A percentile compares a stretch with the other conserved stretches of the same genome.
Evolutionary conservation across 2,113 vertebrate species (phyloP).

Genomic region (Cisticola juncidis): DNA sequence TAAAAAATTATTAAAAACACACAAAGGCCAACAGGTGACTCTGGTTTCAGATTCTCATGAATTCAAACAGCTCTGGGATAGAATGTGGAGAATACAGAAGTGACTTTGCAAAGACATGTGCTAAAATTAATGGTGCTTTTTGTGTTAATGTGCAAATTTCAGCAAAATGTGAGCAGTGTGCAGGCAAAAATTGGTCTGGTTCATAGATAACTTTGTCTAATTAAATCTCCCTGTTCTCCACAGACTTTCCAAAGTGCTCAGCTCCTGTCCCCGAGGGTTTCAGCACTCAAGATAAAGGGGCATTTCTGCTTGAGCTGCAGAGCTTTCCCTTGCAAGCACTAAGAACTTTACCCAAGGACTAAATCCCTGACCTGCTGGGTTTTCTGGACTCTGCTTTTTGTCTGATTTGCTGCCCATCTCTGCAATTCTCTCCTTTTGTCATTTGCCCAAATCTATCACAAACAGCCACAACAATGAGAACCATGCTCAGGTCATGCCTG

Average conservation of each 20-base stretch:
- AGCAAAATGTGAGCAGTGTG: not conserved
- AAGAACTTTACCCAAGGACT: not conserved
- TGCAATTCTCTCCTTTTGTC: not conserved
- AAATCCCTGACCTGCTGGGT: not conserved
- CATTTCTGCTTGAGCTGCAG: not conserved
- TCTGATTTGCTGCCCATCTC: not conserved
- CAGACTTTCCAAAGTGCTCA: not conserved
- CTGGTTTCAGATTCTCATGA: not conserved
- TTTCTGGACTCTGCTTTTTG: not conserved
- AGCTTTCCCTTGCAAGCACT: not conserved
- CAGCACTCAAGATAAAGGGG: not conserved
- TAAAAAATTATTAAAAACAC: not conserved
- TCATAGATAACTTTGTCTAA: not conserved
- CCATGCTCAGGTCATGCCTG: not conserved
- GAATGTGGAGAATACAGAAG: accelerated
- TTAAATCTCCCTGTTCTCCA: not conserved
- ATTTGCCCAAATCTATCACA: not conserved
- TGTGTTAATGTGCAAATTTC: not conserved
- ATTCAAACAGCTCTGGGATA: not conserved
- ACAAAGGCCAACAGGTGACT: not conserved
- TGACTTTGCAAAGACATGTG: not conserved
- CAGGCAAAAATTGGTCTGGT: not conserved
- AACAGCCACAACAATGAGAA: not conserved
- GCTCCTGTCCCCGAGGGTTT: not conserved
- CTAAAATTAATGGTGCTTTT: not conserved